Evolutionary conservation across 1,140 invertebrate species (phyloP).

Genomic region (Mesaphorura yosii): DNA sequence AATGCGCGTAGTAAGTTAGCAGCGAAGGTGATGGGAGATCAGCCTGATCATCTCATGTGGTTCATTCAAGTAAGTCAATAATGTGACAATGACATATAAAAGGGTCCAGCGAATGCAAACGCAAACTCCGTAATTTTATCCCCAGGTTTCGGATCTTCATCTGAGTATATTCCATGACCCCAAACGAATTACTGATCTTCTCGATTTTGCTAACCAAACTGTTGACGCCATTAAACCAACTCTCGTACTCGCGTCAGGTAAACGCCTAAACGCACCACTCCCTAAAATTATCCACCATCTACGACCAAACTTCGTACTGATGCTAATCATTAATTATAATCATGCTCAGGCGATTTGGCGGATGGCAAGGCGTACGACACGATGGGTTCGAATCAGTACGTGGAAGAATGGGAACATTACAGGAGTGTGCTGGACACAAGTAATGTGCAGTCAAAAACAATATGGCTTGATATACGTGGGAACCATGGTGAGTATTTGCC

Average conservation of each 20-base stretch:
- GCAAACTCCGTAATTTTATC: conserved; percentile 29
- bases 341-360: conserved; percentile 62
- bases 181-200: conserved; percentile 59
- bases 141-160: conserved; percentile 76
- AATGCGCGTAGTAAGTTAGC: too few relatives aligned
- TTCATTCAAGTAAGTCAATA: conserved; percentile 57
- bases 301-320: too few relatives aligned
- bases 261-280: conserved; percentile 28
- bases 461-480: conserved; percentile 83
- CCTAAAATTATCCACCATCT: conserved; percentile 4
- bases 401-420: conserved; percentile 77
- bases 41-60: conserved; percentile 52
- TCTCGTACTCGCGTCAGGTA: conserved; percentile 71
- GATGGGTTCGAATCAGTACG: conserved; percentile 67
- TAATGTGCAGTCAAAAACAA: conserved; percentile 53
- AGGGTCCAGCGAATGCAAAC: conserved; percentile 9
- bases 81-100: neutral
- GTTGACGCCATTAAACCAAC: conserved; percentile 60
- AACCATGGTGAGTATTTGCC: conserved; percentile 74
- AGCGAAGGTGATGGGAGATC: conserved; percentile 44
- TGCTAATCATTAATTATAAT: conserved; percentile 3
- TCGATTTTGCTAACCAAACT: conserved; percentile 65
- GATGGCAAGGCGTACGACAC: conserved; percentile 71
- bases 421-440: conserved; percentile 55
- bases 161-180: conserved; percentile 72